A percentile compares a stretch with the other conserved stretches of the same genome.
phyloP scores from a whole-genome alignment of 2,113 vertebrate species.

The Ptyas mucosa region DNA sequence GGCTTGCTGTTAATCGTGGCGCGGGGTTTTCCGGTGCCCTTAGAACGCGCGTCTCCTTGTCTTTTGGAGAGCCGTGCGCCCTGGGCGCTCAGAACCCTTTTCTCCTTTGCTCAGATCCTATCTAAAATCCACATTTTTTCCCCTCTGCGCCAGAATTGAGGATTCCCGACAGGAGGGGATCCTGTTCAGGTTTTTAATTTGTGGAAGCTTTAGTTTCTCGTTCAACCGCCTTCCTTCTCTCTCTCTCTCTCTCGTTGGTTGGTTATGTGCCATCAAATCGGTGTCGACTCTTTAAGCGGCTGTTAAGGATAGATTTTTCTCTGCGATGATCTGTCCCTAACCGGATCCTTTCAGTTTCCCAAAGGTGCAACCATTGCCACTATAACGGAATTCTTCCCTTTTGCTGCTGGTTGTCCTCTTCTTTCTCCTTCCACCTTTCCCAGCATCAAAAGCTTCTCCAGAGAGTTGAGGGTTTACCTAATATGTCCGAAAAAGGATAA shows the following conservation, averaged over 20 bases:
- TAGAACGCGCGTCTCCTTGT: neutral
- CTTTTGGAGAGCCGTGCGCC: neutral
- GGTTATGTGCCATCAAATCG: neutral
- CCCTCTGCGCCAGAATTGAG: neutral
- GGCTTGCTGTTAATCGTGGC: neutral
- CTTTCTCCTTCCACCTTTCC: neutral
- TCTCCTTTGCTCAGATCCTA: neutral
- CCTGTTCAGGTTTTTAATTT: neutral
- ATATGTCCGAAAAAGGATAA: neutral
- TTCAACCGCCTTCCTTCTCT: neutral
- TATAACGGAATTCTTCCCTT: neutral
- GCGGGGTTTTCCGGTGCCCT: neutral
- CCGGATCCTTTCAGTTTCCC: neutral
- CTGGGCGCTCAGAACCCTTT: neutral
- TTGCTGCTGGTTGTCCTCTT: neutral
- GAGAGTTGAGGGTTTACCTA: accelerated
- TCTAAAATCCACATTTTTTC: neutral
- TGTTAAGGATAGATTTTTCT: neutral
- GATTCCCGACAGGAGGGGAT: neutral
- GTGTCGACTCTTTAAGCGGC: neutral
- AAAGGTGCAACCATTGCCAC: neutral
- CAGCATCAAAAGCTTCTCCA: neutral
- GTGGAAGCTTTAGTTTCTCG: neutral
- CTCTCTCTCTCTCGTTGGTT: neutral
- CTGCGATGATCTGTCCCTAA: neutral